Conservation (phyloP, 2,888 invertebrate genomes). For the Nomada fucata region DNA sequence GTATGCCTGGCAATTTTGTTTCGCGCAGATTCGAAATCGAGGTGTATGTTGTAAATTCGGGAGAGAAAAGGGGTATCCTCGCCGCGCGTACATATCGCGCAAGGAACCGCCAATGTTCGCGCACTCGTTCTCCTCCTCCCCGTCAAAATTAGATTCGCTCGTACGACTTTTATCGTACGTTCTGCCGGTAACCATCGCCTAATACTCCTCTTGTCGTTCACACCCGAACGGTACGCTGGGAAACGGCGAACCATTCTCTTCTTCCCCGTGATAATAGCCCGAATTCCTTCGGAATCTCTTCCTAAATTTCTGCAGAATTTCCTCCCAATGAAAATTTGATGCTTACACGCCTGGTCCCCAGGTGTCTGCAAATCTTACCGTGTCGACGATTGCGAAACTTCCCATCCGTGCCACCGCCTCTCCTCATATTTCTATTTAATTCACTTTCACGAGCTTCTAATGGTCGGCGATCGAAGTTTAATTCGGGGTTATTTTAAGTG, state of each 20-base stretch:
- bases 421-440: conserved; percentile 21
- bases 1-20: conserved; percentile 27
- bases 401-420: background rate
- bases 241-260: conserved; percentile 54
- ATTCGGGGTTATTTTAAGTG: background rate
- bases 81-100: conserved; percentile 19
- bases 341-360: conserved; percentile 5
- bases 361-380: conserved; percentile 41
- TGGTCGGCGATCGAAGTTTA: background rate
- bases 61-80: background rate
- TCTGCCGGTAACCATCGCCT: conserved; percentile 65
- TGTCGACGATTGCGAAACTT: conserved; percentile 23
- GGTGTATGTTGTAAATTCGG: conserved; percentile 17
- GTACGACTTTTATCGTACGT: conserved; percentile 68
- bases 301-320: conserved; percentile 59
- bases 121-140: conserved; percentile 36
- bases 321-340: conserved; percentile 68
- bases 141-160: conserved; percentile 62
- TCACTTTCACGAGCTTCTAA: background rate
- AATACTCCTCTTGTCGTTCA: conserved; percentile 58
- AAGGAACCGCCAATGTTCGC: conserved; percentile 57
- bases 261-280: conserved; percentile 54
- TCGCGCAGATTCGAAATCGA: conserved; percentile 47
- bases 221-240: conserved; percentile 46
- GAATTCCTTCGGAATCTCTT: conserved; percentile 61